A percentile compares a stretch with the other conserved stretches of the same genome.
These are phyloP conservation scores for Drosophila persimilis DNA, from an alignment of 1,140 invertebrate species.

Conservation along the genomic window DNA sequence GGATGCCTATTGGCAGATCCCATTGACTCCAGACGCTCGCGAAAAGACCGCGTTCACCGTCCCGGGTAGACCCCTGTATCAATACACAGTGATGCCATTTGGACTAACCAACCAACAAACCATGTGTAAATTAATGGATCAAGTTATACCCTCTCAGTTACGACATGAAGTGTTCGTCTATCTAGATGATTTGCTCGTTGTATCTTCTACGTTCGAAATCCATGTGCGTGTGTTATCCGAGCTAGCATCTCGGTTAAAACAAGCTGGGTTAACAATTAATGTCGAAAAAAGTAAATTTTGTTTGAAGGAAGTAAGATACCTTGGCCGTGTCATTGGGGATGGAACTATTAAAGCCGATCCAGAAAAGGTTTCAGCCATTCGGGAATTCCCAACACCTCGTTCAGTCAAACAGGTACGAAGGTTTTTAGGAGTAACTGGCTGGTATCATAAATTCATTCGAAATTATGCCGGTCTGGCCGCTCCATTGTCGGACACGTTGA, in stretches of 20 bases:
- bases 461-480: conserved; percentile 8
- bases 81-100: conserved; percentile 11
- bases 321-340: conserved; percentile 2
- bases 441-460: conserved; percentile 4
- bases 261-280: too few species aligned
- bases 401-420: not conserved
- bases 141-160: conserved; percentile 1
- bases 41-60: too few species aligned
- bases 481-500: not conserved
- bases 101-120: conserved; percentile 11
- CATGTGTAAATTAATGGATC: conserved; percentile 25
- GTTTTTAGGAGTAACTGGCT: conserved; percentile 8
- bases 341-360: not conserved
- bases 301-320: too few species aligned
- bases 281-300: too few species aligned
- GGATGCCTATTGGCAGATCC: too few species aligned
- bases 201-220: too few species aligned
- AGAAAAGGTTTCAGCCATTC: not conserved
- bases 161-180: conserved; percentile 1
- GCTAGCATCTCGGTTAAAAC: too few species aligned
- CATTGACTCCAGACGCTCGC: too few species aligned
- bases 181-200: too few species aligned
- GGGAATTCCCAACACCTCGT: not conserved
- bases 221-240: too few species aligned
- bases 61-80: too few species aligned